Conservation (phyloP, 2,888 invertebrate genomes). For the Dolichomitus sp. region DNA sequence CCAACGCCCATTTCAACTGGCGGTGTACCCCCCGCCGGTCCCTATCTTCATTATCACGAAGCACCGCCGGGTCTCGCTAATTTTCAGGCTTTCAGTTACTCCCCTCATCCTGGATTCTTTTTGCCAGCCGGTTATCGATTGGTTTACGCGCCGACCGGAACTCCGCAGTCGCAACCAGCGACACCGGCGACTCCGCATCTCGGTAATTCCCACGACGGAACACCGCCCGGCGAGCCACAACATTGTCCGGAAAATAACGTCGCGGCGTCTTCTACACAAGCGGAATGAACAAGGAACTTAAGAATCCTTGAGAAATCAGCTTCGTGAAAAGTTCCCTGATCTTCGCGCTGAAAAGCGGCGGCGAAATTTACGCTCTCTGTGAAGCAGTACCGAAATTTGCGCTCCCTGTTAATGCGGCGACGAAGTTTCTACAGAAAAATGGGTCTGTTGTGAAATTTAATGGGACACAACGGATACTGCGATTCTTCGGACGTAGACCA, state of each 20-base stretch:
- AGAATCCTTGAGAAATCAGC: neutral
- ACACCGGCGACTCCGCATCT: slow-evolving; percentile 83
- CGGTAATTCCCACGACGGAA: slow-evolving; percentile 81
- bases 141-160: slow-evolving; percentile 81
- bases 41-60: slow-evolving; percentile 79
- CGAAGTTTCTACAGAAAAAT: no score
- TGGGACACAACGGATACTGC: no score
- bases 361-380: no score
- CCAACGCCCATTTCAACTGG: slow-evolving; percentile 68
- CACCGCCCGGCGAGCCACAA: slow-evolving; percentile 80
- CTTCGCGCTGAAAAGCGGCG: neutral
- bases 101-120: slow-evolving; percentile 83
- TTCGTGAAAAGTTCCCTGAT: neutral
- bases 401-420: no score
- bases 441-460: no score
- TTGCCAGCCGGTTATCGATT: slow-evolving; percentile 83
- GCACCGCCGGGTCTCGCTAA: slow-evolving; percentile 77
- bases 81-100: slow-evolving; percentile 81
- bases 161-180: slow-evolving; percentile 82
- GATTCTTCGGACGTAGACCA: no score
- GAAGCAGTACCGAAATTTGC: no score
- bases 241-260: neutral
- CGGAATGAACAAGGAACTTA: neutral
- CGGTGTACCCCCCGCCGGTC: slow-evolving; percentile 38
- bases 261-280: neutral